Evolutionary conservation across 2,113 vertebrate species (phyloP).

Genomic region (Alligator mississippiensis): DNA sequence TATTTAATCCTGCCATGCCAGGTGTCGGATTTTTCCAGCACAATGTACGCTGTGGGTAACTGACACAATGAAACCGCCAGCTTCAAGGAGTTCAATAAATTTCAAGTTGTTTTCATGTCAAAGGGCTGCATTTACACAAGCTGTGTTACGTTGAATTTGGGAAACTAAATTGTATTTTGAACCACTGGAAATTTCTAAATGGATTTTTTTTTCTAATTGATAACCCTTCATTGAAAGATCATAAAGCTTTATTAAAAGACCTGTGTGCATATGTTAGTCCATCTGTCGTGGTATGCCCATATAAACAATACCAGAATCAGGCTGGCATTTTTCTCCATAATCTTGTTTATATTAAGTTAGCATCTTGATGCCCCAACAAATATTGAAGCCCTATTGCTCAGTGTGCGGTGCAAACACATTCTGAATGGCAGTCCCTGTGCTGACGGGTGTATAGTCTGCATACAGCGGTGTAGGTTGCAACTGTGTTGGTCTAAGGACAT

Average conservation of each 20-base stretch:
- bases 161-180: slow-evolving; percentile 47
- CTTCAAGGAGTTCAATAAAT: slow-evolving; percentile 65
- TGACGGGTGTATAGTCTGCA: too few species aligned
- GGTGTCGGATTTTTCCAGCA: slow-evolving; percentile 40
- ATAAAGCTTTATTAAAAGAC: neutral
- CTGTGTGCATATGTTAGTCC: fast-evolving
- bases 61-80: slow-evolving; percentile 62
- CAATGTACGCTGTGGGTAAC: slow-evolving; percentile 34
- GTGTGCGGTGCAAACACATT: neutral
- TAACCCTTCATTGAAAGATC: slow-evolving; percentile 25
- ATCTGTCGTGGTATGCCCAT: neutral
- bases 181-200: slow-evolving; percentile 47
- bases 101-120: slow-evolving; percentile 68
- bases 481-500: too few species aligned
- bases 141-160: slow-evolving; percentile 36
- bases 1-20: slow-evolving; percentile 60
- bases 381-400: fast-evolving
- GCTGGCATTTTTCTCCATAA: neutral
- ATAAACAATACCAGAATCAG: neutral
- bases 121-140: slow-evolving; percentile 68
- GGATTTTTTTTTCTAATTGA: slow-evolving; percentile 44
- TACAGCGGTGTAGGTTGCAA: too few species aligned
- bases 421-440: neutral
- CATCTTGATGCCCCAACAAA: neutral
- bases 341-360: neutral